phyloP scores from a whole-genome alignment of 2,113 vertebrate species.

The Callorhinus ursinus region DNA sequence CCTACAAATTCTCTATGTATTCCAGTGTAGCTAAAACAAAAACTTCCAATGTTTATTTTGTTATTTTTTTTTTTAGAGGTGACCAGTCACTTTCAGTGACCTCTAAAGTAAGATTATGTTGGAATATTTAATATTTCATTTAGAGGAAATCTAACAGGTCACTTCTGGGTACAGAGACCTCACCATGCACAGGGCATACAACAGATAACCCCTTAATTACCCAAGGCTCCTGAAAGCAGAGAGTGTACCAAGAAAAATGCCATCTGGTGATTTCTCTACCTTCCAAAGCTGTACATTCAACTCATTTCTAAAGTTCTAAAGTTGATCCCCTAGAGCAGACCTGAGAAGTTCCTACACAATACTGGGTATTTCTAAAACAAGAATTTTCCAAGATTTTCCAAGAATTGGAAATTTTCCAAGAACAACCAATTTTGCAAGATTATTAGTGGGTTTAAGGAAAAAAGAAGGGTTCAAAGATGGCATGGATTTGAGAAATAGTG shows the following conservation, averaged over 20 bases:
- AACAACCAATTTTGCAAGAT: background rate
- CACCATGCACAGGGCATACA: background rate
- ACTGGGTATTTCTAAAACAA: background rate
- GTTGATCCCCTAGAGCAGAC: background rate
- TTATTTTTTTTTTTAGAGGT: background rate
- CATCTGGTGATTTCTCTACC: background rate
- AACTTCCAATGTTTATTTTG: background rate
- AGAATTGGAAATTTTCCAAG: background rate
- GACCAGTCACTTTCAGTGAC: background rate
- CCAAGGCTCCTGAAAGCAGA: background rate
- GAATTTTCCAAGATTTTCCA: background rate
- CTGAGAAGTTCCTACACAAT: background rate
- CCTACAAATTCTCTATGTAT: background rate
- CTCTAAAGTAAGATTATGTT: background rate
- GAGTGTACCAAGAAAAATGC: background rate
- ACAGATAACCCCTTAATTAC: background rate
- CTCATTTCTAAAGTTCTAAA: conserved; percentile 29
- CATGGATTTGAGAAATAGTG: background rate
- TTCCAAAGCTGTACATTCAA: background rate
- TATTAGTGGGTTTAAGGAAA: background rate
- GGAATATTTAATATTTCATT: background rate
- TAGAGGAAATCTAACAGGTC: background rate
- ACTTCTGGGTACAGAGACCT: background rate
- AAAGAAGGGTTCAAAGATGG: background rate
- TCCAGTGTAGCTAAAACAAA: background rate